Evolutionary conservation across 2,888 invertebrate species (phyloP), one percentile per base, ranked within the genome.

Genomic region (Dryomyza anilis): DNA sequence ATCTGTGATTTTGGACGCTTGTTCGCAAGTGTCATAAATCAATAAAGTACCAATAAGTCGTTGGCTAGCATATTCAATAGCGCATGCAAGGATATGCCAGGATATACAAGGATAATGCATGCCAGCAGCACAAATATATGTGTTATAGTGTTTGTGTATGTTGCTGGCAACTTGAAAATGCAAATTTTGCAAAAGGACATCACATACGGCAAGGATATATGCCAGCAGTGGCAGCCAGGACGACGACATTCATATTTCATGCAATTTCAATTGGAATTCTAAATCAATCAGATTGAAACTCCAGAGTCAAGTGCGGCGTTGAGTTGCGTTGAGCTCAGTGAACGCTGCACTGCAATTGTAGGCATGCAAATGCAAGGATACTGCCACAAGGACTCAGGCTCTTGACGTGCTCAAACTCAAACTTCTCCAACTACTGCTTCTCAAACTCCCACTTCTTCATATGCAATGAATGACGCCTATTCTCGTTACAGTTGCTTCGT

Each of bases 1-100:
- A 79, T 79, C 80, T 80, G 75, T 80, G 79, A 78, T 79, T 79
- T 77, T 74, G 70, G 75, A 79, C 79, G n/a, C n/a, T 80, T 79
- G 78, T 78, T 78, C 77, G 73, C 75, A 78, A 80, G 78, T 81
- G 79, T 77, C 80, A 81, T 81, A 81, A 81, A 81, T 81, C 81
- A 81, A 80, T 81, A 73, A 72, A 76, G 75, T 78, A 75, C 80
- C 79, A 81, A 81, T 81, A 81, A 80, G 77, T 76, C 76, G 74
- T 76, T 73, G 66, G 64, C 72, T 64, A 58, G 61, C 67, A 69
- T 64, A 66, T 67, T 66, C 62, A 69, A 73, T 70, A 61, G 71
- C 25, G 53, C 23, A 59, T 27, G 67, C 57, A 33, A 63, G 61
- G 65, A 48, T 63, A 14, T 27, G 56, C 14, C 46, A 63, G 55